Evolutionary conservation across 2,797 vertebrate genomes (phyloP), one percentile per base, ranked within the genome.

Genomic region (Kryptopterus vitreolus): DNA sequence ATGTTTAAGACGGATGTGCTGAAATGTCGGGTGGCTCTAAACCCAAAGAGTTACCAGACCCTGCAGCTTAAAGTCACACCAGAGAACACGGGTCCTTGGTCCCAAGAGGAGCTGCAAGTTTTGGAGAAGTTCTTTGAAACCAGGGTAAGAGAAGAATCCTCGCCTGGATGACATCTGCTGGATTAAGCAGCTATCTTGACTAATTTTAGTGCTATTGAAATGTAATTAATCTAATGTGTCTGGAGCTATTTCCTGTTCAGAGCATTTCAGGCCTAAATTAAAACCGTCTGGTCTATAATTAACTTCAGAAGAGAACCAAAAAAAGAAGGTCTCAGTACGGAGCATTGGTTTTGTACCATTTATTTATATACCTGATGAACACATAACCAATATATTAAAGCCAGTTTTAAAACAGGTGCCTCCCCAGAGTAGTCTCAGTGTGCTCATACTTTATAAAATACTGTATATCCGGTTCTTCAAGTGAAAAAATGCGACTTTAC

Each of bases 121-220:
- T 89, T 99, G 87, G 97, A 99, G 90, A 98, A 97, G 88, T 99
- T 99, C 92, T 99, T 99, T 86, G 98, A 99, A 92, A 99, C 96
- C 43, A 94, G 97, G 90, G 98, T 99, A 91, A 76, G 93, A 81
- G 20, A 70, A 48, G 0, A 31, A 16, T 31, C 29, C 6, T 8
- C 29, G 4, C 11, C 6, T 26, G 58, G 10, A n/a, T 46, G 48
- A 29, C 26, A 1, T 29, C 26, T 76, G 26, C n/a, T 57, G 52
- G 18, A 63, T 52, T 52, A 80, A 52, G 16, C 29, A 61, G 12
- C 72, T 48, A 29, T 6, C 1, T 26, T 71, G 20, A 57, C 52
- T 43, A 38, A 38, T 73, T 57, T 73, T 62, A 53, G n/a, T 62
- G 2, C 43, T 59, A 9, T 18, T 43, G 26, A 71, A 70, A 62